phyloP scores from a whole-genome alignment of 2,888 invertebrate genomes.

The Myopa testacea region DNA sequence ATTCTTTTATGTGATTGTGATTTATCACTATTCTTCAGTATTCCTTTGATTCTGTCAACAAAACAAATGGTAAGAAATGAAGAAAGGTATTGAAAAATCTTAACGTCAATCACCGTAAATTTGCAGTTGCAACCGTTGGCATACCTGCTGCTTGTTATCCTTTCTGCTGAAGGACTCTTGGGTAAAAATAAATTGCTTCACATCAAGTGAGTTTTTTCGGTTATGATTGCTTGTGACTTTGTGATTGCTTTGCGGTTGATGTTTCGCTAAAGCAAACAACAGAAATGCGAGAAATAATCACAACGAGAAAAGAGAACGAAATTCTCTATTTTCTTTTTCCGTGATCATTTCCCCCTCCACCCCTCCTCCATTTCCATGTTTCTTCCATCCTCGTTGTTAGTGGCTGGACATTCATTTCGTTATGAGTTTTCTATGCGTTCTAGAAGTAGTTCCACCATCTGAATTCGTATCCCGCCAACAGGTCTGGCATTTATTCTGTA shows the following conservation, averaged over 20 bases:
- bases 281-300: constrained; percentile 1
- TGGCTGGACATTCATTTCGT: constrained; percentile 28
- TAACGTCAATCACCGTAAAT: not conserved
- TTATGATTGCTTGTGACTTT: constrained; percentile 27
- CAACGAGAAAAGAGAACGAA: not conserved
- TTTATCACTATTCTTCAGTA: too few relatives aligned
- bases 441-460: not conserved
- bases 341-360: constrained; percentile 32
- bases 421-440: not conserved
- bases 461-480: constrained; percentile 20
- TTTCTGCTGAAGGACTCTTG: not conserved
- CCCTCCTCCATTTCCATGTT: not conserved
- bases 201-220: constrained; percentile 6
- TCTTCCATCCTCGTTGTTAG: not conserved
- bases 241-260: constrained; percentile 38
- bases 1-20: not conserved
- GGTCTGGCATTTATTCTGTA: constrained; percentile 13
- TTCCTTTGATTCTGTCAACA: not conserved
- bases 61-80: constrained; percentile 18
- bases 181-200: not conserved
- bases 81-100: not conserved
- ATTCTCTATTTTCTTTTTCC: not conserved
- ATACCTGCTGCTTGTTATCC: not conserved
- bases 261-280: not conserved
- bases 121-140: too few relatives aligned